A percentile compares a stretch with the other conserved stretches of the same genome.
Conservation (phyloP, 2,113 vertebrate genomes). For the Mirounga angustirostris region DNA sequence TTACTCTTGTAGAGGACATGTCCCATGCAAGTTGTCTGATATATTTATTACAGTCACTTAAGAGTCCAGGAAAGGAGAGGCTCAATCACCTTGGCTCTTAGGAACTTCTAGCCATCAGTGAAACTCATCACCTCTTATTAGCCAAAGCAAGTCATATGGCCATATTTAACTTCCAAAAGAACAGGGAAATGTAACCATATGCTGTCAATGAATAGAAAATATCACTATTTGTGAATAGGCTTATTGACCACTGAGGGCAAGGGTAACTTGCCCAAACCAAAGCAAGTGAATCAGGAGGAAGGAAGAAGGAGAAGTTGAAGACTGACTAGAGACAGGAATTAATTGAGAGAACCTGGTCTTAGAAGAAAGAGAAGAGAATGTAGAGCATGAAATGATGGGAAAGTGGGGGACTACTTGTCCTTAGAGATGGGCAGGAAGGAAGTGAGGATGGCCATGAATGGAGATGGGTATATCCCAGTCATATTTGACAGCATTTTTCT, state of each 20-base stretch:
- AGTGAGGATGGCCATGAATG: neutral
- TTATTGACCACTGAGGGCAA: neutral
- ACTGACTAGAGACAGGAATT: neutral
- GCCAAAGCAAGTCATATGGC: neutral
- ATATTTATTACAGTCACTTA: neutral
- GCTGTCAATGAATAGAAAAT: neutral
- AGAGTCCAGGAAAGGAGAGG: neutral
- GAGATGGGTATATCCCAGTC: neutral
- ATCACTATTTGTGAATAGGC: neutral
- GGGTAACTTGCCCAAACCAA: neutral
- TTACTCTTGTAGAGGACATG: neutral
- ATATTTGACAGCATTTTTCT: neutral
- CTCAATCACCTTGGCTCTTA: neutral
- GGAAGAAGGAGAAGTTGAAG: neutral
- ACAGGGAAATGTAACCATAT: neutral
- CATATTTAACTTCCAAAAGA: neutral
- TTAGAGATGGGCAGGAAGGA: neutral
- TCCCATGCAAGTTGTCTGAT: neutral
- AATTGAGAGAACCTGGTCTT: neutral
- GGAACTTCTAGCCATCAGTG: neutral
- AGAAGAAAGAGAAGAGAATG: neutral
- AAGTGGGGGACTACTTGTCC: neutral
- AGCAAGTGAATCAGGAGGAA: neutral
- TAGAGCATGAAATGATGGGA: neutral
- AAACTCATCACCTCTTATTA: neutral